These are phyloP conservation scores for Harpalus rufipes DNA, from an alignment of 2,888 invertebrate species.

Conservation along the genomic window DNA sequence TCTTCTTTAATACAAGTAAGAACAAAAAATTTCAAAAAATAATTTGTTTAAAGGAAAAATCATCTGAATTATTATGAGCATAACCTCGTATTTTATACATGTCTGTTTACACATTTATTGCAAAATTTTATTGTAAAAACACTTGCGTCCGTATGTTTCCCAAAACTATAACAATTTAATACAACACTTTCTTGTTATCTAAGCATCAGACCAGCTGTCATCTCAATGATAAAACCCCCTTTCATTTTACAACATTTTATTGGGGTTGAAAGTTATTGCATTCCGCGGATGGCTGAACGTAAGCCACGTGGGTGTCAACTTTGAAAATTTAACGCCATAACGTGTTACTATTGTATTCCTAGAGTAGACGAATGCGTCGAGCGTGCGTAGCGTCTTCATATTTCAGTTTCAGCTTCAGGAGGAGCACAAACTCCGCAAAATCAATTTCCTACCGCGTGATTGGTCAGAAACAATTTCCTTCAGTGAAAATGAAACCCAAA, in stretches of 20 bases:
- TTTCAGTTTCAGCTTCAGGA: background rate
- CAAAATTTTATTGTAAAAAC: no score
- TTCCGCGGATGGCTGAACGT: constrained; percentile 43
- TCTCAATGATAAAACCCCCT: constrained; percentile 58
- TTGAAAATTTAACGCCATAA: constrained; percentile 63
- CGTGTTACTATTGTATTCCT: constrained; percentile 66
- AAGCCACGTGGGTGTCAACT: constrained; percentile 58
- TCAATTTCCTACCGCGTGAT: constrained; percentile 54
- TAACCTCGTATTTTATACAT: no score
- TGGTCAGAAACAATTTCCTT: constrained; percentile 63
- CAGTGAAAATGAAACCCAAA: constrained; percentile 42
- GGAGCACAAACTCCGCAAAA: constrained; percentile 35
- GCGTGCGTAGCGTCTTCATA: background rate
- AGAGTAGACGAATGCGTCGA: constrained; percentile 37
- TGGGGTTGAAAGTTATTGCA: constrained; percentile 63
- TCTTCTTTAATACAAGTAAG: no score
- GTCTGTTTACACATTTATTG: no score
- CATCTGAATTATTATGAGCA: no score
- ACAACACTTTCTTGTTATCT: background rate
- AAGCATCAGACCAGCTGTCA: constrained; percentile 50
- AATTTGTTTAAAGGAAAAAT: no score
- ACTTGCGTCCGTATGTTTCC: background rate
- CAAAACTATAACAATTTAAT: background rate
- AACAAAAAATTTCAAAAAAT: no score
- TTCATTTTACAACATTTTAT: constrained; percentile 61